Percentiles rank a stretch among this genome's conserved stretches.
Conservation (phyloP, 2,888 invertebrate genomes). For the Drosophila imparisetae region DNA sequence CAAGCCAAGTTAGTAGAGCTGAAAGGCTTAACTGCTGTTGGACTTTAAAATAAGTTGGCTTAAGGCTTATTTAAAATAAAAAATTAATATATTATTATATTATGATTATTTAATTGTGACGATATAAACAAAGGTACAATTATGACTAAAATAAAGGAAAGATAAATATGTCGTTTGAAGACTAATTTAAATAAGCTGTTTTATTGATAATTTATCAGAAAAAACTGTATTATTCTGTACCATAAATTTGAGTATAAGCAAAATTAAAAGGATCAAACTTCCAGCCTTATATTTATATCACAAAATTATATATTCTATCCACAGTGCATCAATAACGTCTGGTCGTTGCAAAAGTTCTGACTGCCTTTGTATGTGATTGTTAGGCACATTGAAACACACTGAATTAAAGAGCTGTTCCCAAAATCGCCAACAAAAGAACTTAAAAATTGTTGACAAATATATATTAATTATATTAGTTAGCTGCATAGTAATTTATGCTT, state of each 20-base stretch:
- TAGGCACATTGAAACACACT: not conserved
- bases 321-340: slow-evolving; percentile 1
- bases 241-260: not conserved
- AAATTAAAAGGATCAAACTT: not conserved
- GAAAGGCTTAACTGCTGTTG: not conserved
- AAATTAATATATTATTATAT: too few relatives aligned
- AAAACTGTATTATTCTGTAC: too few relatives aligned
- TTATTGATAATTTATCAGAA: accelerated
- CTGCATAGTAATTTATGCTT: too few relatives aligned
- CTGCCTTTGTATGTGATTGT: slow-evolving; percentile 17
- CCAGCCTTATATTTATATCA: not conserved
- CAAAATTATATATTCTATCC: not conserved
- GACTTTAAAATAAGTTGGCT: too few relatives aligned
- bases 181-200: not conserved
- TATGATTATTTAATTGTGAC: too few relatives aligned
- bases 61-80: too few relatives aligned
- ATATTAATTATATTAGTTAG: not conserved
- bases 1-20: not conserved
- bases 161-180: too few relatives aligned
- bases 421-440: not conserved
- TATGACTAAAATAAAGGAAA: not conserved
- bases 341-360: slow-evolving; percentile 37
- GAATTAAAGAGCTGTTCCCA: slow-evolving; percentile 22
- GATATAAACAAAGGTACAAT: too few relatives aligned
- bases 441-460: not conserved